Evolutionary conservation across 2,113 vertebrate genomes (phyloP).

Genomic region (Cyprinodon variegatus): DNA sequence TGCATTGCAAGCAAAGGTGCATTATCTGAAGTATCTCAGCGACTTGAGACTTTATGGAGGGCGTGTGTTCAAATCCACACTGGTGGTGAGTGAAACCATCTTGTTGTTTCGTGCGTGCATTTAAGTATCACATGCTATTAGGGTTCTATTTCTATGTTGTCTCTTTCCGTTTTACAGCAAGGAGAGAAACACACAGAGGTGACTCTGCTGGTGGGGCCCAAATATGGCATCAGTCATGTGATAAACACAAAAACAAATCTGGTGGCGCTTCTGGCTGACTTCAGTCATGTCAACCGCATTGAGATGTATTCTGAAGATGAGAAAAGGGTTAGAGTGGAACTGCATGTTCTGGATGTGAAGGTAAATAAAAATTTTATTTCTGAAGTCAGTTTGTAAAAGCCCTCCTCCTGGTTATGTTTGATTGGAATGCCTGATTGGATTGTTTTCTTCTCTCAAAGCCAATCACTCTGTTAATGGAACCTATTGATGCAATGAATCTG

Average conservation of each 20-base stretch:
- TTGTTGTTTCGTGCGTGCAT: neutral
- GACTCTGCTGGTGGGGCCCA: conserved; percentile 92
- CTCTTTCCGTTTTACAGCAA: conserved; percentile 81
- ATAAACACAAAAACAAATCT: conserved; percentile 98
- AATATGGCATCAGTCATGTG: conserved; percentile 97
- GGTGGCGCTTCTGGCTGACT: conserved; percentile 95
- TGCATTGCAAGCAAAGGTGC: conserved; percentile 97
- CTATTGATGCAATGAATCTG: conserved; percentile 97
- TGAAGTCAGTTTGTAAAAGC: conserved; percentile 31
- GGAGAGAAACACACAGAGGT: conserved; percentile 96
- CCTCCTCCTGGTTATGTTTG: conserved; percentile 29
- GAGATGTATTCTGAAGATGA: conserved; percentile 98
- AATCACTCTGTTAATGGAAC: conserved; percentile 96
- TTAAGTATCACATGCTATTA: neutral
- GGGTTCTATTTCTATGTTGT: neutral
- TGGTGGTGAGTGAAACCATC: conserved; percentile 84
- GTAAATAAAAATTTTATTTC: conserved; percentile 67
- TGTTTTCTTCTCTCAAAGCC: conserved; percentile 83
- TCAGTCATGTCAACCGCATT: conserved; percentile 98
- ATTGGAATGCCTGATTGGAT: conserved; percentile 39
- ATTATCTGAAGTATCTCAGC: conserved; percentile 98
- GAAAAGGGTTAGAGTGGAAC: conserved; percentile 89
- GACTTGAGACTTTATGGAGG: conserved; percentile 95
- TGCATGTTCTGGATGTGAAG: conserved; percentile 97
- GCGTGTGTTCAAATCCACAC: conserved; percentile 92